phyloP scores from a whole-genome alignment of 2,113 vertebrate genomes.

The Egretta garzetta region DNA sequence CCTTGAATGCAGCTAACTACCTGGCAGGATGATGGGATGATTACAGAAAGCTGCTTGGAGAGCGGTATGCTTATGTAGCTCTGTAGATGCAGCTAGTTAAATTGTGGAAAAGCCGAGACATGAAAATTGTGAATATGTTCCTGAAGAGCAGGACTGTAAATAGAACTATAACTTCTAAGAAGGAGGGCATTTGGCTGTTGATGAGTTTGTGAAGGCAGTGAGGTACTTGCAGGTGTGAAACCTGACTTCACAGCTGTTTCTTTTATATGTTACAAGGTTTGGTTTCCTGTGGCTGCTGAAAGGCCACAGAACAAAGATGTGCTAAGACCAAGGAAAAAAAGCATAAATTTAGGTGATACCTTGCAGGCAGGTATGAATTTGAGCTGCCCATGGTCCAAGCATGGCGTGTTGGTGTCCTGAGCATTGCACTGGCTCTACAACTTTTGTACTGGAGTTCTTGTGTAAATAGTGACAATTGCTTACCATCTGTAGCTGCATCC shows the following conservation, averaged over 20 bases:
- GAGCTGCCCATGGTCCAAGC: accelerated
- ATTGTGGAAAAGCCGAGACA: neutral
- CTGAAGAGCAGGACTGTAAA: neutral
- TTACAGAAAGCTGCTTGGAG: neutral
- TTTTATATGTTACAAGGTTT: neutral
- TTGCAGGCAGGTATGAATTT: neutral
- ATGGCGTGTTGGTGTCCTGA: neutral
- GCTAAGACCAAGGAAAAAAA: neutral
- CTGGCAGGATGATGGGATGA: accelerated
- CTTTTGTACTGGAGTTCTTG: neutral
- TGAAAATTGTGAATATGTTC: neutral
- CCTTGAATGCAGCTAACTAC: neutral
- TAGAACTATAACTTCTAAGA: neutral
- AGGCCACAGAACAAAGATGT: neutral
- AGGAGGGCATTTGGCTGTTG: accelerated
- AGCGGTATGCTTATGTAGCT: accelerated
- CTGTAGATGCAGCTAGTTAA: accelerated
- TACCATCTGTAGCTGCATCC: neutral
- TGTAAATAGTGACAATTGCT: neutral
- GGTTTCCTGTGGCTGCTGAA: neutral
- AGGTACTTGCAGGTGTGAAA: neutral
- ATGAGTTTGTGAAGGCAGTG: neutral
- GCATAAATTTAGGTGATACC: accelerated
- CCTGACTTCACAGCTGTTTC: neutral
- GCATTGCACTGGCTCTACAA: neutral